Conservation (phyloP, 2,888 invertebrate species). For the Trachelus stipa region DNA sequence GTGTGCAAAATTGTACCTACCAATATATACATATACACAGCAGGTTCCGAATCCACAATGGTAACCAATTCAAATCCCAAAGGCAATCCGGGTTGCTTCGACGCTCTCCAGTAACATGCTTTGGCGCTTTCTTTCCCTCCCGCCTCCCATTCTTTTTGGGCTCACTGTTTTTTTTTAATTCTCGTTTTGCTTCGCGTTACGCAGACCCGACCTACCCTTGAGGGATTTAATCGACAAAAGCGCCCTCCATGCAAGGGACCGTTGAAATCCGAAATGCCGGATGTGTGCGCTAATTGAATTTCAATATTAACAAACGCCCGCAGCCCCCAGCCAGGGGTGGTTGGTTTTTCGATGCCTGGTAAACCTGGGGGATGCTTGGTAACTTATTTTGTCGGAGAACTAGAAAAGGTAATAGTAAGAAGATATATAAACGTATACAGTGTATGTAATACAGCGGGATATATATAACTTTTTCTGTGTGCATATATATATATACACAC, state of each 20-base stretch:
- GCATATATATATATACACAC: no score
- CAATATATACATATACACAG: neutral
- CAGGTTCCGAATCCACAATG: neutral
- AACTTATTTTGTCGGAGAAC: no score
- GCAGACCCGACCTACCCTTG: neutral
- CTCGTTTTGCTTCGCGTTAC: no score
- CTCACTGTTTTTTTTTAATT: no score
- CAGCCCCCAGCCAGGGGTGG: conserved; percentile 12
- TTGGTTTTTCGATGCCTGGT: conserved; percentile 22
- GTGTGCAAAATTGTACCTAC: no score
- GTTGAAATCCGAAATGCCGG: no score
- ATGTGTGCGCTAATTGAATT: conserved; percentile 34
- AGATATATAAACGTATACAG: conserved; percentile 7
- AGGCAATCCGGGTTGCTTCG: neutral
- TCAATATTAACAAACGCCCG: conserved; percentile 33
- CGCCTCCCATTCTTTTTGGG: no score
- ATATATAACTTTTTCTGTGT: no score
- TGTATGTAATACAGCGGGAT: no score
- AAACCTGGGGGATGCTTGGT: neutral
- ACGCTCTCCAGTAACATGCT: neutral
- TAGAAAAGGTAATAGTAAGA: no score
- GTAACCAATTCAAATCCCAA: neutral
- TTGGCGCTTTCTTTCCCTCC: no score
- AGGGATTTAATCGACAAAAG: neutral
- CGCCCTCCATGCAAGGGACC: neutral